Evolutionary conservation across 2,888 invertebrate species (phyloP).

Genomic region (Sarcophaga caerulescens): DNA sequence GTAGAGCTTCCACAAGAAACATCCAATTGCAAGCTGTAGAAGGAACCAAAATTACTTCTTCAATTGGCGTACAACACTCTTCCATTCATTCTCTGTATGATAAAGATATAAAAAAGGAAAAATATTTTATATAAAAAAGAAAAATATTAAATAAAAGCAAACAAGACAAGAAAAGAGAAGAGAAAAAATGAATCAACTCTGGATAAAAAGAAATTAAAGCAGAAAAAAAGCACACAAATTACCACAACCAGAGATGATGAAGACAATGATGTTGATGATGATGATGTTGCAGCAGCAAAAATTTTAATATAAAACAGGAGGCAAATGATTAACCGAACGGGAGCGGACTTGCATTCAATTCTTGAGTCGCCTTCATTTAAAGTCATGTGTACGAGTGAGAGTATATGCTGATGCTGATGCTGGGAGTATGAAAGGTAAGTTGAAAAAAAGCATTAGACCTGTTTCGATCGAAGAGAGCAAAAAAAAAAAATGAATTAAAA

Average conservation of each 20-base stretch:
- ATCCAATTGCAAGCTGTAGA: neutral
- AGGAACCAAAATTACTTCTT: neutral
- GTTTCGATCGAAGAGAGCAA: conserved; percentile 44
- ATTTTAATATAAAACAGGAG: conserved; percentile 62
- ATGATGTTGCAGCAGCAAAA: conserved; percentile 36
- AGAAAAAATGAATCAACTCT: conserved; percentile 21
- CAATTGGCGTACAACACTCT: neutral
- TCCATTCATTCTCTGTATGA: neutral
- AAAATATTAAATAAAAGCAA: neutral
- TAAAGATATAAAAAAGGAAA: neutral
- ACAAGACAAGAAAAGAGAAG: conserved; percentile 23
- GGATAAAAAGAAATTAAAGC: conserved; percentile 15
- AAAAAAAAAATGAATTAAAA: neutral
- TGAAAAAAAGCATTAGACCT: conserved; percentile 52
- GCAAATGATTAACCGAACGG: conserved; percentile 65
- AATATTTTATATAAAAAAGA: too few species aligned
- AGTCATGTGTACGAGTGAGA: neutral
- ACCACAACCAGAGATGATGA: conserved; percentile 52
- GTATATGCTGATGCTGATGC: neutral
- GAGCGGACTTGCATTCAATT: conserved; percentile 63
- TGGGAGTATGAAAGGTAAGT: neutral
- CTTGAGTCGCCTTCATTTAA: conserved; percentile 56
- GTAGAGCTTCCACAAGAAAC: neutral
- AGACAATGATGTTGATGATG: conserved; percentile 4
- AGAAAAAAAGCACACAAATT: conserved; percentile 32